phyloP scores from a whole-genome alignment of 2,888 invertebrate genomes.

The Nymphalis urticae region DNA sequence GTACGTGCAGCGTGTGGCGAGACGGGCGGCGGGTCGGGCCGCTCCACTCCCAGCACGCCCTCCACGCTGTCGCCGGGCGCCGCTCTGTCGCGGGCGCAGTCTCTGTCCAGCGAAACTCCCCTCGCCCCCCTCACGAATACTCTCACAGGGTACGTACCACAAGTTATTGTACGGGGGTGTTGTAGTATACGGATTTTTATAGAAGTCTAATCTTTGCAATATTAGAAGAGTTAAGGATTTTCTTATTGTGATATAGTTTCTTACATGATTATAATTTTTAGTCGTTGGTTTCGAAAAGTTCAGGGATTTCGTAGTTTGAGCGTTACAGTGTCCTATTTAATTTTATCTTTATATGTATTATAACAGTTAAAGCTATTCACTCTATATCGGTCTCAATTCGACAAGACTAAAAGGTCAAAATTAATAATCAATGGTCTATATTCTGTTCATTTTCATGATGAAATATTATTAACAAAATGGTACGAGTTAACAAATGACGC shows the following conservation, averaged over 20 bases:
- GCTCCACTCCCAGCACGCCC: slow-evolving; percentile 81
- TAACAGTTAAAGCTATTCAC: not conserved
- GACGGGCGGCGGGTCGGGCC: slow-evolving; percentile 68
- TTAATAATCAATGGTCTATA: too few species aligned
- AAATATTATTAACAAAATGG: too few species aligned
- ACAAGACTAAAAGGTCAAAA: too few species aligned
- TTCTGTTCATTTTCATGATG: too few species aligned
- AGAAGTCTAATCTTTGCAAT: not conserved
- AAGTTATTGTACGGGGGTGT: not conserved
- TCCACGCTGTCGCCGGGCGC: slow-evolving; percentile 83
- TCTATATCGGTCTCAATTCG: too few species aligned
- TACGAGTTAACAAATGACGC: too few species aligned
- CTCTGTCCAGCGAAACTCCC: slow-evolving; percentile 76
- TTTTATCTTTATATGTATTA: not conserved
- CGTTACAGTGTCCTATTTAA: slow-evolving; percentile 8
- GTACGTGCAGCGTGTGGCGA: slow-evolving; percentile 60
- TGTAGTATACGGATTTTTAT: not conserved
- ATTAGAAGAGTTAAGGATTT: not conserved
- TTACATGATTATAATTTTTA: not conserved
- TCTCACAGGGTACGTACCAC: slow-evolving; percentile 65
- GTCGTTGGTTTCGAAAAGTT: not conserved
- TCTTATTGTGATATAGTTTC: not conserved
- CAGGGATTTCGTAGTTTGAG: not conserved
- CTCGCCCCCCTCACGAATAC: slow-evolving; percentile 70
- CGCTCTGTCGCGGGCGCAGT: slow-evolving; percentile 72